These are phyloP conservation scores for Diabrotica virgifera DNA, from an alignment of 1,140 invertebrate species.

Conservation along the genomic window DNA sequence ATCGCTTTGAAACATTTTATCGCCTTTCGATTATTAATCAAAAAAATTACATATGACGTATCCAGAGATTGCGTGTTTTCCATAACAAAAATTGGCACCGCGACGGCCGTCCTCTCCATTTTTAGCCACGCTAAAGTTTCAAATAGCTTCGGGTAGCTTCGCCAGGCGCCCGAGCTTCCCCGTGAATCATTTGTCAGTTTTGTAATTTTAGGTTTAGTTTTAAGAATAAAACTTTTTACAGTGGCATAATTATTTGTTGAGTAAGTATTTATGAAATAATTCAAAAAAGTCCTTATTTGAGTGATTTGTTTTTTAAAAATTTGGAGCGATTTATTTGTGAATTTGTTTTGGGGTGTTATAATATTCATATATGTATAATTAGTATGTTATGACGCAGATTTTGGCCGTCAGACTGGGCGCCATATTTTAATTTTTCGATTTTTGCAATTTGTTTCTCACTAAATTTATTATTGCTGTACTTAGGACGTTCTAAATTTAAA, in stretches of 20 bases:
- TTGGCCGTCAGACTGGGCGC: neutral
- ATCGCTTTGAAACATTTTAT: too few relatives aligned
- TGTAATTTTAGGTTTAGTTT: slow-evolving; percentile 41
- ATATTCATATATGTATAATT: neutral
- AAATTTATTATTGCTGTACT: too few relatives aligned
- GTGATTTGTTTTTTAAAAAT: neutral
- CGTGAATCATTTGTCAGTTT: slow-evolving; percentile 39
- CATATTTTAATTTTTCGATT: neutral
- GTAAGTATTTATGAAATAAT: slow-evolving; percentile 27
- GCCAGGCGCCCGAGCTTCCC: slow-evolving; percentile 23
- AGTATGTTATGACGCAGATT: neutral
- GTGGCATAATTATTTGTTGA: slow-evolving; percentile 38
- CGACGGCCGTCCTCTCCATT: slow-evolving; percentile 31
- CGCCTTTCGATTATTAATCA: too few relatives aligned
- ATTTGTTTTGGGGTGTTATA: too few relatives aligned
- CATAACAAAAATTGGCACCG: slow-evolving; percentile 27
- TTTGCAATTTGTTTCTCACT: too few relatives aligned
- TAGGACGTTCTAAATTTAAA: too few relatives aligned
- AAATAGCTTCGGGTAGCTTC: slow-evolving; percentile 33
- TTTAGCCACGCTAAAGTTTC: slow-evolving; percentile 34
- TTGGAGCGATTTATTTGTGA: too few relatives aligned
- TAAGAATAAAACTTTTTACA: slow-evolving; percentile 38
- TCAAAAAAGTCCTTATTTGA: neutral
- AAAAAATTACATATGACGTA: too few relatives aligned
- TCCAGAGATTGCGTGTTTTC: slow-evolving; percentile 22